These are phyloP conservation scores for Hippocampus comes DNA, from an alignment of 2,113 vertebrate species.

Conservation along the genomic window DNA sequence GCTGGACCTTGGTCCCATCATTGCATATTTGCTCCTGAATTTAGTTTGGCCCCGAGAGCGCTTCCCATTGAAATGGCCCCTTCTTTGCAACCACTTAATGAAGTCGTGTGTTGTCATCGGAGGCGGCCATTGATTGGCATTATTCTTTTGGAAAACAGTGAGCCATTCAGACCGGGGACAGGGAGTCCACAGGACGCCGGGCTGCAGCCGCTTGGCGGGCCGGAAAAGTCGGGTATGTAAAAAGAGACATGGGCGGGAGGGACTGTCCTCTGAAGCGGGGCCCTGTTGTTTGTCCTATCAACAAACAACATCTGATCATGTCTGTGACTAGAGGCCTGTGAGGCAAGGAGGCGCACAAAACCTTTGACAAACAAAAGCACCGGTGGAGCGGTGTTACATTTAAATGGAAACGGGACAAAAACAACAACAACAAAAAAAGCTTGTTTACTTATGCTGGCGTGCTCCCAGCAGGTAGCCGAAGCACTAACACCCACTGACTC, in stretches of 20 bases:
- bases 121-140: constrained; percentile 2
- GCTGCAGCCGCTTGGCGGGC: constrained; percentile 22
- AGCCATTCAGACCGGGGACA: constrained; percentile 31
- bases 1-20: not conserved
- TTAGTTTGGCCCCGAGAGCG: not conserved
- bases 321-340: not conserved
- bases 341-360: not conserved
- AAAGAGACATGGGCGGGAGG: constrained; percentile 15
- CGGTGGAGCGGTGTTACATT: constrained; percentile 7
- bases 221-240: constrained; percentile 22
- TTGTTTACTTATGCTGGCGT: constrained; percentile 34
- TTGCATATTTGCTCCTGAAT: not conserved
- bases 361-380: constrained; percentile 23
- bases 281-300: constrained; percentile 14
- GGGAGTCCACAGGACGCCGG: constrained; percentile 17
- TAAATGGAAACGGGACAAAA: constrained; percentile 26
- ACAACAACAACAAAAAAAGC: constrained; percentile 5
- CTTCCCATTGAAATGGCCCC: not conserved
- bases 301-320: constrained; percentile 26
- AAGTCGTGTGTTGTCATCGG: constrained; percentile 1
- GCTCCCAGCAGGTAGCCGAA: constrained; percentile 24
- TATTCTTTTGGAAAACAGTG: constrained; percentile 8
- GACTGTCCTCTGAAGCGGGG: constrained; percentile 8
- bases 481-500: not conserved
- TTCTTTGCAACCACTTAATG: not conserved